Evolutionary conservation across 2,797 vertebrate species (phyloP), one percentile per base, ranked within the genome.

Genomic region (Uromys caudimaculatus): DNA sequence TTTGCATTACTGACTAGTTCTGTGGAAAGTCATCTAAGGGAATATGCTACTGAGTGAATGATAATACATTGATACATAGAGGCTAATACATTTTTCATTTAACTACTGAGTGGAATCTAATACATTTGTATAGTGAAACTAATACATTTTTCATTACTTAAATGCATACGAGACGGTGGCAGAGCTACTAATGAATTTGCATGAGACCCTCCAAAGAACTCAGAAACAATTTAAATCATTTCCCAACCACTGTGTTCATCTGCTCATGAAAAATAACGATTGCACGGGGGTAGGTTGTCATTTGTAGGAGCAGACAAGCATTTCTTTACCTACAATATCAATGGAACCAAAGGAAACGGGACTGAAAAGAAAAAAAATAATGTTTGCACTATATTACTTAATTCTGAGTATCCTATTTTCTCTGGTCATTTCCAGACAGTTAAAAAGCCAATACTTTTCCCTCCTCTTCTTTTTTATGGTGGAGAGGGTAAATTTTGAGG

Each of bases 111-210:
- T 92, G 47, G 90, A 95, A 97, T 90, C 86, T 95, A 97, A 97
- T 92, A 93, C 88, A 83, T 97, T 97, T 78, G 91, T 91, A 93
- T 58, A 94, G 81, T 79, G 95, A 96, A 97, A 97, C 89, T 73
- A 97, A 98, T 92, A 91, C 75, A 86, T 97, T 97, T 98, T 97
- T 97, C 97, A 98, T 98, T 88, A 52, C 84, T 96, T 94, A 95
- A 98, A 97, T 88, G 95, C 96, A 95, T 44, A 23, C 73, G 89
- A 84, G 96, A 95, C 69, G 91, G 78, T 97, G 97, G 79, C 54
- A 87, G 2, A 82, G 89, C 29, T 82, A 84, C 91, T 93, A 94
- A 97, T 95, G 96, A 98, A 98, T 98, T 98, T 97, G 87, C 96
- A 97, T 62, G 92, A 97, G 85, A 64, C 27, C 44, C 60, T 91